These are phyloP conservation scores for Cassiopea andromeda DNA, from an alignment of 30 jellyfish, hydroid and myxozoan species.

Conservation along the genomic window DNA sequence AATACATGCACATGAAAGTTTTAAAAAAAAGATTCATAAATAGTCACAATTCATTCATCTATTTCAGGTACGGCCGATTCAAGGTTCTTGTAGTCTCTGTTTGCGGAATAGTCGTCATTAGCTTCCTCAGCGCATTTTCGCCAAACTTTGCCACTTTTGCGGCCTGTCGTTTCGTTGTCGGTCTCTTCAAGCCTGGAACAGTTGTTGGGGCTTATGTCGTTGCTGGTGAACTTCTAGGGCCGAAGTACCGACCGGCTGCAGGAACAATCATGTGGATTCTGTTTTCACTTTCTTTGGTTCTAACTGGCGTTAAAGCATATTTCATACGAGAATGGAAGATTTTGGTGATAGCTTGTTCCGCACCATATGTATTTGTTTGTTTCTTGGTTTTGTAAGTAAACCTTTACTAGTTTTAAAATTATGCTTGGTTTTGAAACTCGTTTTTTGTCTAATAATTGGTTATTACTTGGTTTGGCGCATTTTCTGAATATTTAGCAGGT, in stretches of 20 bases:
- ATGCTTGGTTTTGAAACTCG: too few relatives aligned
- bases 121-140: conserved; percentile 60
- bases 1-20: too few relatives aligned
- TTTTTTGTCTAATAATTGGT: too few relatives aligned
- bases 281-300: conserved; percentile 69
- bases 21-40: too few relatives aligned
- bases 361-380: conserved; percentile 74
- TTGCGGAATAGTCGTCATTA: conserved; percentile 54
- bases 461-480: too few relatives aligned
- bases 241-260: conserved; percentile 79
- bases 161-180: conserved; percentile 72
- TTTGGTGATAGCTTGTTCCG: conserved; percentile 70
- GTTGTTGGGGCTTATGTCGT: conserved; percentile 77
- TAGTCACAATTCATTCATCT: neutral
- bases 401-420: neutral
- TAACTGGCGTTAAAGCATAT: conserved; percentile 89
- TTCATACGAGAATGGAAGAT: conserved; percentile 83
- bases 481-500: too few relatives aligned
- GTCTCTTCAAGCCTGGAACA: conserved; percentile 85
- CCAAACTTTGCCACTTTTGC: conserved; percentile 79
- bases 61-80: conserved; percentile 70
- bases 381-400: conserved; percentile 68
- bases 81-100: conserved; percentile 72
- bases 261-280: conserved; percentile 78
- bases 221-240: conserved; percentile 87